These are phyloP conservation scores for Eremobia ochroleuca DNA, from an alignment of 2,888 invertebrate genomes.

Conservation along the genomic window DNA sequence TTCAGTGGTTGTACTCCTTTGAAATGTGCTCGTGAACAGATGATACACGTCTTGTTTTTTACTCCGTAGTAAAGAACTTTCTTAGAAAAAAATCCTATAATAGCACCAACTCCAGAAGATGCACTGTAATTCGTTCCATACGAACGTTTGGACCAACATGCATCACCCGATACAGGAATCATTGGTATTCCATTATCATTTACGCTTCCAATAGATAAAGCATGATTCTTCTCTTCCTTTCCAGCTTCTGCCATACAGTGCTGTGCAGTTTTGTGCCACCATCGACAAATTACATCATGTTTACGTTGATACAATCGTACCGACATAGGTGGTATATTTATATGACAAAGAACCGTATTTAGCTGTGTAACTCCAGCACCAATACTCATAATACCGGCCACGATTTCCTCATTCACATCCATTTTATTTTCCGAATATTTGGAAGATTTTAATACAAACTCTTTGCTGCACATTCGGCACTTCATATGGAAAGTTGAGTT, in stretches of 20 bases:
- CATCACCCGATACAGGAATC: slow-evolving; percentile 7
- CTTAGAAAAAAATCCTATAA: neutral
- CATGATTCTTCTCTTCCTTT: slow-evolving; percentile 4
- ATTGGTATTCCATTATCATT: neutral
- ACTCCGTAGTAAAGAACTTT: slow-evolving; percentile 7
- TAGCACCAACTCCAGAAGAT: slow-evolving; percentile 1
- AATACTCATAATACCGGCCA: neutral
- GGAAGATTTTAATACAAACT: neutral
- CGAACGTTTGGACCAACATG: slow-evolving; percentile 12
- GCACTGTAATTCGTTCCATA: slow-evolving; percentile 4
- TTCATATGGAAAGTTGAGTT: neutral
- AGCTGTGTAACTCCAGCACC: neutral
- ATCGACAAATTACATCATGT: neutral
- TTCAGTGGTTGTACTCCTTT: neutral
- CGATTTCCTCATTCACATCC: slow-evolving; percentile 1
- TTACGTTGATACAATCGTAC: slow-evolving; percentile 4
- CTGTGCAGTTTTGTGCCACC: neutral
- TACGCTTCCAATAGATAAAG: neutral
- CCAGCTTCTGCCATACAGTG: slow-evolving; percentile 1
- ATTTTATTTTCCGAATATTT: neutral
- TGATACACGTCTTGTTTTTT: neutral
- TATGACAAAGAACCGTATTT: neutral
- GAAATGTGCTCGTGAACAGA: neutral
- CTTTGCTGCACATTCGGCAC: neutral
- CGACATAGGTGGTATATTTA: slow-evolving; percentile 10